Evolutionary conservation across 1,140 invertebrate genomes (phyloP).

Genomic region (Sitophilus oryzae): DNA sequence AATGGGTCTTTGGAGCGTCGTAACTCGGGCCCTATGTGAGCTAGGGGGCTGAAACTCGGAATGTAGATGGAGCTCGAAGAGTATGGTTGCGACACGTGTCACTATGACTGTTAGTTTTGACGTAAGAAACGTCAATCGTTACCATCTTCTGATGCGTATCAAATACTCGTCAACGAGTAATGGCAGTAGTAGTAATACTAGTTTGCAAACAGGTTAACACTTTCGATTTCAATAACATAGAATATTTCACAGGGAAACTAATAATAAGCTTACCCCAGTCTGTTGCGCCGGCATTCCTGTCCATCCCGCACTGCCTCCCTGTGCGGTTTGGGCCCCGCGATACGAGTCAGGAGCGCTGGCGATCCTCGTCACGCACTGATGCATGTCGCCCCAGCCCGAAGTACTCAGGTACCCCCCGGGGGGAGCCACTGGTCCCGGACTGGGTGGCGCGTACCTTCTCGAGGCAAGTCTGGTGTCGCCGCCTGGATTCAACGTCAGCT

Average conservation of each 20-base stretch:
- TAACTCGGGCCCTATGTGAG: too few species aligned
- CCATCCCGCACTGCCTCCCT: constrained; percentile 12
- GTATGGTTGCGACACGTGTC: too few species aligned
- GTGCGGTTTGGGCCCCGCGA: constrained; percentile 30
- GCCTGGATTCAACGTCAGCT: constrained; percentile 71
- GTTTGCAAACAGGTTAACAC: too few species aligned
- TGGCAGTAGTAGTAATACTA: too few species aligned
- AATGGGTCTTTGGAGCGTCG: too few species aligned
- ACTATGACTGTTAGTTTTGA: too few species aligned
- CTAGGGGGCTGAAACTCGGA: too few species aligned
- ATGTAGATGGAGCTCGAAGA: too few species aligned
- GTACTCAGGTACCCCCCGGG: constrained; percentile 15
- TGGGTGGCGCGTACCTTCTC: constrained; percentile 12
- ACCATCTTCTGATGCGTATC: too few species aligned
- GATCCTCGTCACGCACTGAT: constrained; percentile 63
- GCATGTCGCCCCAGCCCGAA: constrained; percentile 39
- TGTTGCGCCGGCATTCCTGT: constrained; percentile 9
- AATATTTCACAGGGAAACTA: not conserved
- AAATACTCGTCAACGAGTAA: too few species aligned
- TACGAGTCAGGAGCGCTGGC: constrained; percentile 71
- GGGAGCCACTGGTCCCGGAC: constrained; percentile 11
- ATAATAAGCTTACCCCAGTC: constrained; percentile 12
- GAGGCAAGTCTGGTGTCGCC: constrained; percentile 61
- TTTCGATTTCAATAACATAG: not conserved
- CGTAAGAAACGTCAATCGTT: too few species aligned